Conservation (phyloP, 2,113 vertebrate genomes). For the Noturus placidus region DNA sequence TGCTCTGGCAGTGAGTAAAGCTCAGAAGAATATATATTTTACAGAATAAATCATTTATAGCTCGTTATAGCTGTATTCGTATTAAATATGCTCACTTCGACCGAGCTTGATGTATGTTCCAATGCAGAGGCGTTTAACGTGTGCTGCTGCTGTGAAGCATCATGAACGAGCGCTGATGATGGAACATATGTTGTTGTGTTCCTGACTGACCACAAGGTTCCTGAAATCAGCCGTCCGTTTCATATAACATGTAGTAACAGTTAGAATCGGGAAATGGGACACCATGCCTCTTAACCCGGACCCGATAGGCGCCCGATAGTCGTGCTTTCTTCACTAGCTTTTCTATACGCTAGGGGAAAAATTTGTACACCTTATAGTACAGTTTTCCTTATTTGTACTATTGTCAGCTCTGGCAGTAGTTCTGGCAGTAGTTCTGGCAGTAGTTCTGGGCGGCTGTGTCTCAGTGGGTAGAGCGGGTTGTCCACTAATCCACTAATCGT, state of each 20-base stretch:
- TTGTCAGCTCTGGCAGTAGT: neutral
- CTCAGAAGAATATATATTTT: neutral
- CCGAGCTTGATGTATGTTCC: neutral
- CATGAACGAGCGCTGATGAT: neutral
- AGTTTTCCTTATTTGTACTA: neutral
- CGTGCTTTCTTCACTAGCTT: neutral
- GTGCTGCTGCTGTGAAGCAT: neutral
- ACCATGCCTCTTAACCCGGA: neutral
- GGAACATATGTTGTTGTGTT: neutral
- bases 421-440: no score
- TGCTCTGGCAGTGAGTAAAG: neutral
- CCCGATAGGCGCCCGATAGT: neutral
- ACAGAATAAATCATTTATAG: slow-evolving; percentile 29
- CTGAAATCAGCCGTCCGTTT: neutral
- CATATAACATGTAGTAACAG: neutral
- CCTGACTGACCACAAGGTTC: neutral
- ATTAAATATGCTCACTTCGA: neutral
- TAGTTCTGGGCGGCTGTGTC: no score
- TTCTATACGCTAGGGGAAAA: neutral
- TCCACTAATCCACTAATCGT: no score
- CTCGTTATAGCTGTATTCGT: neutral
- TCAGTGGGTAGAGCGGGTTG: no score
- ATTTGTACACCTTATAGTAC: neutral
- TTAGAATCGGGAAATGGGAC: neutral
- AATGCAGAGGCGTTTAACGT: neutral